phyloP scores from a whole-genome alignment of 1,140 invertebrate genomes.

The Zaprionus vittiger region DNA sequence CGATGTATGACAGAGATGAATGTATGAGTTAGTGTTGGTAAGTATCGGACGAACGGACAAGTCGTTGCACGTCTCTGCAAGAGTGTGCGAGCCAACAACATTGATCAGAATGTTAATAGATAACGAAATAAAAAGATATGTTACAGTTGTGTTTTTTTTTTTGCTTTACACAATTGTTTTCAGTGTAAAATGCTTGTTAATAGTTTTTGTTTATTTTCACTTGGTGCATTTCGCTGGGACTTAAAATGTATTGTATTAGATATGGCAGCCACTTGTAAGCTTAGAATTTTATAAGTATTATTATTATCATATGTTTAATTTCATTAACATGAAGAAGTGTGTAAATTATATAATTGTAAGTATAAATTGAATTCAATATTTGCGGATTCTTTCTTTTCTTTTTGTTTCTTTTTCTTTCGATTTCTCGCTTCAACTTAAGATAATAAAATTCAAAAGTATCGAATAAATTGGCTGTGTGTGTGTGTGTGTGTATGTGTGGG shows the following conservation, averaged over 20 bases:
- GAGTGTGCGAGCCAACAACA: conserved; percentile 12
- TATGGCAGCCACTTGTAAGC: conserved; percentile 52
- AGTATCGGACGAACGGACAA: background rate
- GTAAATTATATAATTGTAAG: conserved; percentile 25
- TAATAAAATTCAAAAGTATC: conserved; percentile 38
- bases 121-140: conserved; percentile 73
- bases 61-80: conserved; percentile 23
- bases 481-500: conserved; percentile 9
- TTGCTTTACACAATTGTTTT: conserved; percentile 63
- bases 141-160: conserved; percentile 50
- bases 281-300: conserved; percentile 47
- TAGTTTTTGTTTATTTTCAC: conserved; percentile 56
- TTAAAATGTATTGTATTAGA: conserved; percentile 65
- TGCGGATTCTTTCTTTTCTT: background rate
- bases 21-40: too few relatives aligned
- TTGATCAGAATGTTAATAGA: conserved; percentile 37
- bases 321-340: conserved; percentile 37
- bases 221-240: conserved; percentile 50
- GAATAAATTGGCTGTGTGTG: conserved; percentile 29
- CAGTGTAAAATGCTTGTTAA: conserved; percentile 61
- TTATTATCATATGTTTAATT: conserved; percentile 31
- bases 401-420: background rate
- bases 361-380: conserved; percentile 43
- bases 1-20: too few relatives aligned
- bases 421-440: conserved; percentile 43